Evolutionary conservation across 2,888 invertebrate genomes (phyloP), one percentile per base, ranked within the genome.

Genomic region (Phyllotreta cruciferae): DNA sequence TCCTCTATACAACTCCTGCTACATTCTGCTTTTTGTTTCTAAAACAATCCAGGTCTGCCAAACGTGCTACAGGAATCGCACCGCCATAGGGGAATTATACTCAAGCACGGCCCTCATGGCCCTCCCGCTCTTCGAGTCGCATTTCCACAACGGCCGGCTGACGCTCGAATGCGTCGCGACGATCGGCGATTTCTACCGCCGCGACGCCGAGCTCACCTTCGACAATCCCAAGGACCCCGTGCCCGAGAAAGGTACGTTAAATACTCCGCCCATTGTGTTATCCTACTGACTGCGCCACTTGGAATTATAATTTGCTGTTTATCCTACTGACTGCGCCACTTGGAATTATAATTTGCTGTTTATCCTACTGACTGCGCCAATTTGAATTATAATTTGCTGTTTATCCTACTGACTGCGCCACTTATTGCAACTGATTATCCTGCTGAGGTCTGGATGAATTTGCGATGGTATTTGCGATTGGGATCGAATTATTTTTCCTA

Each of bases 111-210:
- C 87, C 37, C 83, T 82, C 64, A 83, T 87, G 6, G 84, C 84
- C 56, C 78, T 88, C 52, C 83, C 85, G 64, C 82, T 88, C 50
- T 84, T 84, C 9, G 83, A 86, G 14, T 84, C 83, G 53, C 83
- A 88, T 75, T 89, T 87, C 77, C 80, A 82, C 55, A 83, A 85
- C 36, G 89, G 89, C 0, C 84, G 89, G 62, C 80, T 92, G 78
- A 82, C 87, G 62, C 84, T 92, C 36, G 87, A 89, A 61, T 92
- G 92, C 78, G 86, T 87, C 47, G 90, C 91, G 39, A 85, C 87
- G 71, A 85, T 92, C 71, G 87, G 87, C 63, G 86, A 87, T 57
- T 84, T 91, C 66, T 92, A 90, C 83, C 86, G 87, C 73, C 85
- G 85, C 78, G 86, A 86, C 58, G 87, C 87, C 64, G 90, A 88